Conservation (phyloP, 2,888 invertebrate species). For the Halocaridina rubra region DNA sequence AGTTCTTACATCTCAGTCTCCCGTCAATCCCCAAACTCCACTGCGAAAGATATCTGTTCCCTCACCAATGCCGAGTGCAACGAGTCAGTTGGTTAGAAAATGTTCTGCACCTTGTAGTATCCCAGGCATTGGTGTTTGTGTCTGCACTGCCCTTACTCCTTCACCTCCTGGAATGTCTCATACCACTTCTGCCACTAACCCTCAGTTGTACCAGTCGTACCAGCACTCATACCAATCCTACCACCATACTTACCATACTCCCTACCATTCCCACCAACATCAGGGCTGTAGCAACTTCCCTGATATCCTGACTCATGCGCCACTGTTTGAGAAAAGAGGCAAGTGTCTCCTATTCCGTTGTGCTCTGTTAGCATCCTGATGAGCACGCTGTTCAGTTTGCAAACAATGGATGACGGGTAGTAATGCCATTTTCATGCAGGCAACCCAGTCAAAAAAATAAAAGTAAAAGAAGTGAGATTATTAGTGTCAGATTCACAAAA, state of each 20-base stretch:
- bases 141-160: slow-evolving; percentile 26
- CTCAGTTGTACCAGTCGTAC: neutral
- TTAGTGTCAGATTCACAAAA: slow-evolving; percentile 38
- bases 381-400: slow-evolving; percentile 52
- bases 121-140: neutral
- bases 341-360: slow-evolving; percentile 23
- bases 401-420: slow-evolving; percentile 46
- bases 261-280: slow-evolving; percentile 26
- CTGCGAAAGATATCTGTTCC: slow-evolving; percentile 51
- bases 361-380: slow-evolving; percentile 39
- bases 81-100: slow-evolving; percentile 22
- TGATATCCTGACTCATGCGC: slow-evolving; percentile 37
- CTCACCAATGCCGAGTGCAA: slow-evolving; percentile 11
- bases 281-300: slow-evolving; percentile 30
- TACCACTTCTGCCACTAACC: slow-evolving; percentile 9
- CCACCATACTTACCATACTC: slow-evolving; percentile 26
- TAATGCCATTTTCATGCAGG: slow-evolving; percentile 28
- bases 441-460: slow-evolving; percentile 15
- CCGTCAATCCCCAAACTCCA: slow-evolving; percentile 15
- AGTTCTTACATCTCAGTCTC: neutral
- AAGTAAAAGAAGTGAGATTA: neutral
- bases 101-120: slow-evolving; percentile 39
- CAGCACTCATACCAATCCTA: slow-evolving; percentile 3
- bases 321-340: slow-evolving; percentile 45
- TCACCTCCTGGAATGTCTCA: slow-evolving; percentile 34